Evolutionary conservation across 2,113 vertebrate species (phyloP), one percentile per base, ranked within the genome.

Genomic region (Aldabrachelys gigantea): DNA sequence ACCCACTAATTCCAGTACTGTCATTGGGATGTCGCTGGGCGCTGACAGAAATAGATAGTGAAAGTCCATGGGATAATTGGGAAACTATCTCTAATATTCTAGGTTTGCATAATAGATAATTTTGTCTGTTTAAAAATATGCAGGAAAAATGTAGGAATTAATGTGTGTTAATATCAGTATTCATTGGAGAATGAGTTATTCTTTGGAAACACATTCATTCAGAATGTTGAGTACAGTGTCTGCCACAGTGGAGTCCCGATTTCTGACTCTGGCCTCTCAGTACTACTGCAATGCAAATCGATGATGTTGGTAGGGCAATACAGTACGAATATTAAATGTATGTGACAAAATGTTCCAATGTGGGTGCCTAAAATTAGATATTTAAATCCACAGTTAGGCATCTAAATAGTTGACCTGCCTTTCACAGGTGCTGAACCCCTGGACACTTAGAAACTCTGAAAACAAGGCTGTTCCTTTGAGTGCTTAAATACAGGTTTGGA

Each of bases 191-290:
- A 10, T 62, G 27, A 87, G 89, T 88, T 86, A 19, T 80, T 89
- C 25, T 83, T 65, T 84, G 56, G 38, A n/a, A 84, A 5, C 8
- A 6, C 44, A 65, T 31, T 80, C 91, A 59, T 79, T 95, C 79
- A 31, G 8, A 72, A 12, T 82, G 69, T 47, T 65, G 54, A 83
- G 2, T 75, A 76, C 6, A 27, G 29, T 83, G 38, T 4, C 56
- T 89, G 1, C 0, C 49, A 47, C 0, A 0, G 69, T 65, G 54
- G 5, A 2, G 2, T 4, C 62, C 89, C 72, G 35, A 57, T 53
- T 79, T 82, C 80, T 14, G 17, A 44, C 22, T 57, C 38, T 3
- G n/a, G 16, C 31, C 86, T 41, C 29, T 9, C 80, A 69, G 29
- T 59, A 52, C 17, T 80, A 59, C 44, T 89, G 72, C 52, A 35